Percentiles rank a stretch among this genome's conserved stretches.
These are phyloP conservation scores for Rhea americana DNA, from an alignment of 2,113 vertebrate species.

Conservation along the genomic window DNA sequence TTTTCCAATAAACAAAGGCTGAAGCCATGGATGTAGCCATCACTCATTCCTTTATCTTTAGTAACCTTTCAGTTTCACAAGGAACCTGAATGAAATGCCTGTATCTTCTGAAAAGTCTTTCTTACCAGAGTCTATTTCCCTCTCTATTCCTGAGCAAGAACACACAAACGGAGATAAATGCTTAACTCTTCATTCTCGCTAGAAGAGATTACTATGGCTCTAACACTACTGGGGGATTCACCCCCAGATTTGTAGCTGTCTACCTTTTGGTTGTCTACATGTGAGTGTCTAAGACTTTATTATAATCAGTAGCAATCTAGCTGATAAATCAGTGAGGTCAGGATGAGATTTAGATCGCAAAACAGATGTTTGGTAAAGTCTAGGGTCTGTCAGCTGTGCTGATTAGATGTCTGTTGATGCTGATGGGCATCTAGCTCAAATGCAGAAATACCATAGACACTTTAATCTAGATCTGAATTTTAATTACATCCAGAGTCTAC, in stretches of 20 bases:
- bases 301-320: fast-evolving
- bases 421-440: neutral
- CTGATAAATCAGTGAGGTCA: neutral
- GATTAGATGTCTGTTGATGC: neutral
- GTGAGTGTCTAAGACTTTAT: neutral
- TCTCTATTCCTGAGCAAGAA: neutral
- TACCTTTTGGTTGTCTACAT: neutral
- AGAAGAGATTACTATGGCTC: neutral
- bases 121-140: neutral
- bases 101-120: neutral
- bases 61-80: neutral
- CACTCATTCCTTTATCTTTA: neutral
- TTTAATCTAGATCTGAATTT: neutral
- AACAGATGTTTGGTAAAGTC: neutral
- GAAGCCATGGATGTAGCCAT: neutral
- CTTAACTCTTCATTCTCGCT: neutral
- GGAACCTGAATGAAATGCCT: neutral
- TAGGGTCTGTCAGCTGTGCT: neutral
- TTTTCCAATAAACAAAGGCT: neutral
- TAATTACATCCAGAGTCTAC: neutral
- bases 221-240: neutral
- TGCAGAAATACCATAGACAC: neutral
- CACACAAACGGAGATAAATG: neutral
- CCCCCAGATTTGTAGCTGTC: neutral
- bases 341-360: neutral